Evolutionary conservation across 1,140 invertebrate genomes (phyloP).

Genomic region (Saxidomus purpurata): DNA sequence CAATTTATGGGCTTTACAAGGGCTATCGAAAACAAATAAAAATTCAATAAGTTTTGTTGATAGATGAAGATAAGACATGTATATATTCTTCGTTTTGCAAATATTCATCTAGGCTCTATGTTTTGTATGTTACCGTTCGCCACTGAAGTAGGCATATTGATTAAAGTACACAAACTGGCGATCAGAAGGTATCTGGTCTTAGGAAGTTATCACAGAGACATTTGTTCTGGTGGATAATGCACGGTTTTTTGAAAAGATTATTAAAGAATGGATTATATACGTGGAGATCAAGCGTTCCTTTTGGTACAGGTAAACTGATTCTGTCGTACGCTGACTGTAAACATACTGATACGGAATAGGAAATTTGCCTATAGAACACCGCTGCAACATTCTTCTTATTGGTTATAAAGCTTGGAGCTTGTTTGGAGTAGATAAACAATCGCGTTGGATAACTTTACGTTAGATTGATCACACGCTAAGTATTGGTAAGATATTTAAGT

Average conservation of each 20-base stretch:
- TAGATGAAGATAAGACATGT: slow-evolving; percentile 4
- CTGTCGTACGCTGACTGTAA: neutral
- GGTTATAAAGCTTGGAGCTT: too few relatives aligned
- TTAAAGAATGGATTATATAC: neutral
- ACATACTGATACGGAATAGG: neutral
- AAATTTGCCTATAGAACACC: neutral
- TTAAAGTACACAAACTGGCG: neutral
- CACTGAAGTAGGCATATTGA: neutral
- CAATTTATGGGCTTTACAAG: slow-evolving; percentile 9
- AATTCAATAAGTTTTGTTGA: slow-evolving; percentile 20
- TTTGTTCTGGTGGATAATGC: neutral
- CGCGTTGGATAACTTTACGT: too few relatives aligned
- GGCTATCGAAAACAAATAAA: slow-evolving; percentile 26
- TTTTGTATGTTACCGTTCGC: neutral
- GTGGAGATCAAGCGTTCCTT: neutral
- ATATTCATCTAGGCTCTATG: neutral
- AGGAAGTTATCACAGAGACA: neutral
- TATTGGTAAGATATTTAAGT: too few relatives aligned
- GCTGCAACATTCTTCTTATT: too few relatives aligned
- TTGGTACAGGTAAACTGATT: neutral
- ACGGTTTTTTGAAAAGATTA: neutral
- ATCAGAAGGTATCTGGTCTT: neutral
- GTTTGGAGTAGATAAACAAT: too few relatives aligned
- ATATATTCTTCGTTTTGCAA: neutral
- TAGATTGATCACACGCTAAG: too few relatives aligned